Conservation (phyloP, 2,797 vertebrate genomes). For the Pteropus rufus region DNA sequence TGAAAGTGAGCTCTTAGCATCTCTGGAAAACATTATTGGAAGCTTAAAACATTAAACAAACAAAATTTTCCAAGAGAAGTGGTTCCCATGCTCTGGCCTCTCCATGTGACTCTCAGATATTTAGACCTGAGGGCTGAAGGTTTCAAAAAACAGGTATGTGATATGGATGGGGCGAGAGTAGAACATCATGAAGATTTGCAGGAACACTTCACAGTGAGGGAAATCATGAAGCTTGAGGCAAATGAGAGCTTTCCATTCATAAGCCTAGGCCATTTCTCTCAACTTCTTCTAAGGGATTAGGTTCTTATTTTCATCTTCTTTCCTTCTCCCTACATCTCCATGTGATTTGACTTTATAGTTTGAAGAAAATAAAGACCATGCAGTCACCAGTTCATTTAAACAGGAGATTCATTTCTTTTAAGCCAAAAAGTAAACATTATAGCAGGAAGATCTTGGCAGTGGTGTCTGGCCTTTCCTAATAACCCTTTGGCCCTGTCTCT, state of each 20-base stretch:
- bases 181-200: background rate
- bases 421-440: background rate
- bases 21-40: background rate
- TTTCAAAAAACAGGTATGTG: background rate
- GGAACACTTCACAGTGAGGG: background rate
- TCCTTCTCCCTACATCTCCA: background rate
- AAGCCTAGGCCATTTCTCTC: background rate
- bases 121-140: background rate
- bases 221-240: background rate
- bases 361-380: background rate
- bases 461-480: background rate
- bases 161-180: background rate
- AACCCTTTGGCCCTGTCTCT: background rate
- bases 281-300: background rate
- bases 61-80: background rate
- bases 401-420: background rate
- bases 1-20: background rate
- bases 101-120: background rate
- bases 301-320: background rate
- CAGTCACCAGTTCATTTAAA: background rate
- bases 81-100: background rate
- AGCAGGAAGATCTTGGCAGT: background rate
- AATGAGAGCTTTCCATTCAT: background rate
- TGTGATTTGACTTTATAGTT: background rate
- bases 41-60: background rate